Conservation (phyloP, 2,888 invertebrate genomes). For the Andrena flavipes region DNA sequence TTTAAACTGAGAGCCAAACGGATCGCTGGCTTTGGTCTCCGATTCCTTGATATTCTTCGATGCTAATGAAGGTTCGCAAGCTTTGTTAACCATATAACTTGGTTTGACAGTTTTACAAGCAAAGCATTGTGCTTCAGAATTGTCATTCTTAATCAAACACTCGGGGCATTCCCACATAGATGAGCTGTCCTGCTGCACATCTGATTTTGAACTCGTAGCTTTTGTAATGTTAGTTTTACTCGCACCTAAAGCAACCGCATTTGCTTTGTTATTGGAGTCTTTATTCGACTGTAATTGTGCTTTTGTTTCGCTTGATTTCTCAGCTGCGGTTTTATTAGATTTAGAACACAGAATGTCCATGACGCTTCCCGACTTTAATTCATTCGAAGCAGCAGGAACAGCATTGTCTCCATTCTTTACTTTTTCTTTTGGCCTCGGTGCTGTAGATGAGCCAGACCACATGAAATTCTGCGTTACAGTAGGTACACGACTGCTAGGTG, state of each 20-base stretch:
- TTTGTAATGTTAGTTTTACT: slow-evolving; percentile 3
- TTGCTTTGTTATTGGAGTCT: slow-evolving; percentile 26
- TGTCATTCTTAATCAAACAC: slow-evolving; percentile 82
- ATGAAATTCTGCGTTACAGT: slow-evolving; percentile 78
- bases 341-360: slow-evolving; percentile 83
- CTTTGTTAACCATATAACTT: slow-evolving; percentile 51
- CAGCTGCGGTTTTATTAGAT: slow-evolving; percentile 17
- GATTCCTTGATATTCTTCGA: slow-evolving; percentile 33
- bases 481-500: slow-evolving; percentile 34
- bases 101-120: slow-evolving; percentile 79
- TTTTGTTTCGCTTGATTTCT: slow-evolving; percentile 20
- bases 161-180: slow-evolving; percentile 82
- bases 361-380: slow-evolving; percentile 84
- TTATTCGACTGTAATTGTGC: not conserved
- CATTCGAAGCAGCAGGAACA: slow-evolving; percentile 65
- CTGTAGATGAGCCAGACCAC: slow-evolving; percentile 77
- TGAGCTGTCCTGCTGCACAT: slow-evolving; percentile 14
- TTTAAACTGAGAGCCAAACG: slow-evolving; percentile 75
- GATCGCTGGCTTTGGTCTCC: slow-evolving; percentile 51
- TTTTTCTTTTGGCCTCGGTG: slow-evolving; percentile 78
- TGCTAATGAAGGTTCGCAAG: slow-evolving; percentile 26
- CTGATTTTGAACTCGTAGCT: not conserved
- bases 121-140: slow-evolving; percentile 75
- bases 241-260: not conserved
- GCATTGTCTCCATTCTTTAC: slow-evolving; percentile 69